These are phyloP conservation scores for Netelia melanura DNA, from an alignment of 2,888 invertebrate genomes.

Conservation along the genomic window DNA sequence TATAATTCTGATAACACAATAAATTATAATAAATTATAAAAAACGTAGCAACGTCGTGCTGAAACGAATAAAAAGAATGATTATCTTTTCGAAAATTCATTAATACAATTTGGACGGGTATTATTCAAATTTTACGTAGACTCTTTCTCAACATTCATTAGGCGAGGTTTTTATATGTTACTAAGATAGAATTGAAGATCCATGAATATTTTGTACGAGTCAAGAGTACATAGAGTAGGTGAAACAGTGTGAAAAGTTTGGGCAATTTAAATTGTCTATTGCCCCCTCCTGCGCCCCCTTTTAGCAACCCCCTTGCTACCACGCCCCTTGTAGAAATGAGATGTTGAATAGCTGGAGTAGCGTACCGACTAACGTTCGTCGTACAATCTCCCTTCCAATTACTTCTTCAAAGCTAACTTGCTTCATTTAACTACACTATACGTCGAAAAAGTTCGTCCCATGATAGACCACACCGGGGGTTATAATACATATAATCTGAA, in stretches of 20 bases:
- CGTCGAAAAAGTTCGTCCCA: slow-evolving; percentile 52
- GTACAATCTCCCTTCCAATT: slow-evolving; percentile 49
- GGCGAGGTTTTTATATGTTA: too few species aligned
- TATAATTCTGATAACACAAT: too few species aligned
- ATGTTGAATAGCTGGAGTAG: slow-evolving; percentile 14
- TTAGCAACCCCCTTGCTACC: background rate
- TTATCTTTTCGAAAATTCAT: too few species aligned
- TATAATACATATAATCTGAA: slow-evolving; percentile 9
- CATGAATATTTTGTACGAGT: background rate
- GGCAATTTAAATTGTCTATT: slow-evolving; percentile 51
- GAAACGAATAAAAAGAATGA: too few species aligned
- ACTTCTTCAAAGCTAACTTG: slow-evolving; percentile 59
- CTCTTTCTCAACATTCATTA: too few species aligned
- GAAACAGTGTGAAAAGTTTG: slow-evolving; percentile 38
- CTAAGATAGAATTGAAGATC: background rate
- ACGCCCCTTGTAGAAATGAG: background rate
- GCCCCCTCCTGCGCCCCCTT: background rate
- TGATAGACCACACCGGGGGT: slow-evolving; percentile 26
- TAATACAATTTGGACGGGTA: too few species aligned
- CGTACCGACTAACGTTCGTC: slow-evolving; percentile 21
- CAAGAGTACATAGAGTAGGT: background rate
- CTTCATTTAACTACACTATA: slow-evolving; percentile 56
- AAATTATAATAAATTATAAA: too few species aligned
- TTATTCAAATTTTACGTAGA: background rate
- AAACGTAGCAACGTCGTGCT: too few species aligned